A percentile compares a stretch with the other conserved stretches of the same genome.
Conservation (phyloP, 2,113 vertebrate species). For the Parus major region DNA sequence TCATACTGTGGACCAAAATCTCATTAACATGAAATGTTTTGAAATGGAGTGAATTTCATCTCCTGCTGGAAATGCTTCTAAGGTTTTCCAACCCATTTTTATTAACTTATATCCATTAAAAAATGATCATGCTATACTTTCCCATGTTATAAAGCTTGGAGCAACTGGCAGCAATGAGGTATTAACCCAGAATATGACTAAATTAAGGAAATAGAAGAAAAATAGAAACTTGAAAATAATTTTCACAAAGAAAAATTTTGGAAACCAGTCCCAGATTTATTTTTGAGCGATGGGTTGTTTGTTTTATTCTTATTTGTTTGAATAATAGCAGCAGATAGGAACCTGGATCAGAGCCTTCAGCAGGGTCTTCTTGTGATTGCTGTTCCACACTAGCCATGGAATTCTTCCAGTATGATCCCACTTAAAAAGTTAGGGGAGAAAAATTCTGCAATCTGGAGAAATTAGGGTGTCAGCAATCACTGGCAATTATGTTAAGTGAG, state of each 20-base stretch:
- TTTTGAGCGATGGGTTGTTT: not conserved
- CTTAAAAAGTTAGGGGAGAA: not conserved
- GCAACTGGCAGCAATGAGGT: not conserved
- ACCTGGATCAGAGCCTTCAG: not conserved
- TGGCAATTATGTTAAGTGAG: not conserved
- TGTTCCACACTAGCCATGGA: not conserved
- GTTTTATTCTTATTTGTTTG: not conserved
- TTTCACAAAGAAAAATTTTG: not conserved
- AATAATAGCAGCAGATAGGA: not conserved
- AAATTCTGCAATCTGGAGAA: not conserved
- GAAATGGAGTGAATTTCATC: not conserved
- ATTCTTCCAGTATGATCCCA: not conserved
- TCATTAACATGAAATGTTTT: not conserved
- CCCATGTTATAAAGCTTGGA: not conserved
- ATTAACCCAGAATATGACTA: not conserved
- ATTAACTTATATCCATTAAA: slow-evolving; percentile 16
- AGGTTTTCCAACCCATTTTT: not conserved
- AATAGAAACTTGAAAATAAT: not conserved
- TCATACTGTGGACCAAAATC: not conserved
- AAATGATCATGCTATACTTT: not conserved
- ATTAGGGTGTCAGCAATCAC: not conserved
- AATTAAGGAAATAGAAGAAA: not conserved
- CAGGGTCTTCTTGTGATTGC: not conserved
- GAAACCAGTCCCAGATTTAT: not conserved
- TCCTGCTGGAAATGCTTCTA: slow-evolving; percentile 3